Evolutionary conservation across 2,888 invertebrate species (phyloP), one percentile per base, ranked within the genome.

Genomic region (Zaprionus obscuricornis): DNA sequence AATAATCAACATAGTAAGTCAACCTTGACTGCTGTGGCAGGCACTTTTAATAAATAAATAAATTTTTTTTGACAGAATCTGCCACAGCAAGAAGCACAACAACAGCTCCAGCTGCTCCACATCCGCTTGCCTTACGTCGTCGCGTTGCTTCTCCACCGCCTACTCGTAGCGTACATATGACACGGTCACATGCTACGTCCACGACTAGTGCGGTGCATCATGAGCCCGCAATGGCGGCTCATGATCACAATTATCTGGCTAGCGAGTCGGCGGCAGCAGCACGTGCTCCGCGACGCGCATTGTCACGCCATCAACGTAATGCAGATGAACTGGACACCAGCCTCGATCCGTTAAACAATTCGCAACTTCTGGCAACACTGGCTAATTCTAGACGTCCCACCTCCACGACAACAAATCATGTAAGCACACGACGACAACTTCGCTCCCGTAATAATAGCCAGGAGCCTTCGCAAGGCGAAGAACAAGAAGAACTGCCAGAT

Each of bases 281-380:
- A 2, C 86, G 89, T 6, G 82, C 86, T n/a, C 74, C 88, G 4
- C 85, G 90, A 1, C 88, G 89, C 8, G 85, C 88, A 7, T 64
- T 90, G 13, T 90, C 90, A 1, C 87, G 90, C 0, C 90, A 90
- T 76, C 90, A 90, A 55, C 86, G 90, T 1, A 90, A 90, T 58
- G 89, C 90, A 1, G 89, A 89, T 55, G 90, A 90, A 63, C 68
- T 89, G 46, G 90, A 90, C 62, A 65, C 66, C 13, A 85, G 81
- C 18, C 47, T 70, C 4, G 89, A 89, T 65, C 86, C 84, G 2
- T 50, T 88, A 1, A 87, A 85, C 45, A 86, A 66, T 57, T 45
- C 83, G 8, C 65, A 66, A 20, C 45, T 78, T 20, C 58, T 87
- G 13, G 47, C 78, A 11, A 66, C 70, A 18, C 74, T 81, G 26